Conservation (phyloP, 30 jellyfish, hydroid and myxozoan genomes). For the Catostylus mosaicus region DNA sequence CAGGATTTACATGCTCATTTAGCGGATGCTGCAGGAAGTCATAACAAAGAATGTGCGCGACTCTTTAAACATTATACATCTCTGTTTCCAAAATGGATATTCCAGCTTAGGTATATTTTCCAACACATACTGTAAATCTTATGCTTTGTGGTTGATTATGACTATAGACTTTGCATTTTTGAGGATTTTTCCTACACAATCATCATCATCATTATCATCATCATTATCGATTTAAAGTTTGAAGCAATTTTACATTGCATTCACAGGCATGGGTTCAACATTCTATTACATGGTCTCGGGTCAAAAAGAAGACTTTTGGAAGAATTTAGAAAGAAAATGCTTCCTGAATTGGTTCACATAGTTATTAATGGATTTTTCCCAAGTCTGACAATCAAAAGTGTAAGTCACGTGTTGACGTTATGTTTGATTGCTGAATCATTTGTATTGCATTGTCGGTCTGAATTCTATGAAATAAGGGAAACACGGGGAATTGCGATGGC, state of each 20-base stretch:
- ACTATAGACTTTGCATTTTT: neutral
- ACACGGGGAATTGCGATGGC: no score
- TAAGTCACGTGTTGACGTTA: slow-evolving; percentile 10
- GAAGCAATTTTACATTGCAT: no score
- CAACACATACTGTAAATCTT: no score
- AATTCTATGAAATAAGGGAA: no score
- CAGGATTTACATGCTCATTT: slow-evolving; percentile 75
- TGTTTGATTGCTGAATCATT: neutral
- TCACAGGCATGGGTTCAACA: slow-evolving; percentile 88
- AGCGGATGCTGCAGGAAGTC: slow-evolving; percentile 62
- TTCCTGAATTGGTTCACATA: slow-evolving; percentile 55
- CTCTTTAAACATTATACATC: slow-evolving; percentile 30
- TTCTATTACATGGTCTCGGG: slow-evolving; percentile 92
- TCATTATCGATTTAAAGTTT: no score
- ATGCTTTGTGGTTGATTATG: neutral
- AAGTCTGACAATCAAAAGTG: slow-evolving; percentile 79
- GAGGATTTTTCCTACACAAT: no score
- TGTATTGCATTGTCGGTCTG: no score
- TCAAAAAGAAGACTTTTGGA: slow-evolving; percentile 85
- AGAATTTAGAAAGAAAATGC: slow-evolving; percentile 66
- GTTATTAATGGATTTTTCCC: slow-evolving; percentile 97
- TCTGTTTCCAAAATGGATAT: slow-evolving; percentile 91
- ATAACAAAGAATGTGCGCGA: slow-evolving; percentile 60
- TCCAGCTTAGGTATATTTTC: slow-evolving; percentile 86
- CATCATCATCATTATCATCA: no score